Conservation (phyloP, 1,140 invertebrate species). For the Bombus impatiens region DNA sequence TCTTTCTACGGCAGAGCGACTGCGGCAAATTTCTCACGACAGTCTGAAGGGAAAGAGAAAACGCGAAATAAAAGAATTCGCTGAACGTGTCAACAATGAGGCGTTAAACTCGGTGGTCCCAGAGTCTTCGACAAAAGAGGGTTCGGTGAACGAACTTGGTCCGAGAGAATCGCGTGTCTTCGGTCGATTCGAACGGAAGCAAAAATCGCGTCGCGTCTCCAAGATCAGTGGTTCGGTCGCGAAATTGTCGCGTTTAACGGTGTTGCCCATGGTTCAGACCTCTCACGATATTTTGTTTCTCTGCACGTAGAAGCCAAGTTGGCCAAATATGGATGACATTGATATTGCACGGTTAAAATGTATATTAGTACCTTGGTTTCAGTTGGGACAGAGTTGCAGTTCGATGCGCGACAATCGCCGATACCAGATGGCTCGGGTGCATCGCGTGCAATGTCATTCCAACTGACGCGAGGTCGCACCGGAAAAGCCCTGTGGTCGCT, state of each 20-base stretch:
- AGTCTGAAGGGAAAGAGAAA: neutral
- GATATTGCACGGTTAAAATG: no score
- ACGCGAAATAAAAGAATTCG: neutral
- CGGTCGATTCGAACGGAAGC: conserved; percentile 40
- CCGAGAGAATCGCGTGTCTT: conserved; percentile 66
- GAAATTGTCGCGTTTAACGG: conserved; percentile 47
- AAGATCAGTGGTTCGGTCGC: conserved; percentile 40
- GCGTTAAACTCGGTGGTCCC: neutral
- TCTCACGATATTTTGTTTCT: neutral
- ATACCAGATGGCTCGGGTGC: conserved; percentile 69
- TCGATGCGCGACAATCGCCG: conserved; percentile 68
- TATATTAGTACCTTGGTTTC: neutral
- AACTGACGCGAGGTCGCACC: conserved; percentile 68
- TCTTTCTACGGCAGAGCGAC: neutral
- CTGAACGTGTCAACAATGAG: neutral
- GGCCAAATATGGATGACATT: neutral
- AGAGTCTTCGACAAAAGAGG: conserved; percentile 22
- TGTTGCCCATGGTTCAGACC: neutral
- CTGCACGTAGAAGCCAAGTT: neutral
- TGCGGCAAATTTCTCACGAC: neutral
- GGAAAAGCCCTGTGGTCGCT: conserved; percentile 72
- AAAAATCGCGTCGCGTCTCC: conserved; percentile 54
- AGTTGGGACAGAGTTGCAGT: conserved; percentile 16
- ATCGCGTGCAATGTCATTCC: conserved; percentile 77
- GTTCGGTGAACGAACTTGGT: conserved; percentile 45